Base-by-base conservation (phyloP, 1,140 invertebrate species). In the Orchesella cincta region DNA sequence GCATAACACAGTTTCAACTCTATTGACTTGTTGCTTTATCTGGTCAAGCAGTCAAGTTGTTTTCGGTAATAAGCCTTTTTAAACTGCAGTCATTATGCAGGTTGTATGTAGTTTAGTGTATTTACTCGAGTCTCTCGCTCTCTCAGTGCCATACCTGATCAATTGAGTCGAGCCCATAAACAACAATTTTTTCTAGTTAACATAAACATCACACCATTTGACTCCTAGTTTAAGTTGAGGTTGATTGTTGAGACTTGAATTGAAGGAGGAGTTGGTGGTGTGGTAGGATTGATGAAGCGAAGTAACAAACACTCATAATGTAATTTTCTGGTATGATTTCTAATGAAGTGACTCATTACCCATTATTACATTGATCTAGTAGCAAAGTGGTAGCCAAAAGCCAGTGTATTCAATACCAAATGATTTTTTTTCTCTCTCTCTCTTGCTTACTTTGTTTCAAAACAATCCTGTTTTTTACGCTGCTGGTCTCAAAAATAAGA, bases 301-400 rank as follows among this genome's bases (percentile, higher is more conserved):
- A n/a, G 52, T 57, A 57, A 57, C 5, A 57, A 57, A 57, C 3
- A 26, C 12, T 57, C 14, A 57, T 57, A 57, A 57, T 57, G 52
- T n/a, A 57, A 57, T 57, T 57, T 57, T 26, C 52, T 57, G 8
- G 52, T n/a, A 14, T 57, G 8, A 3, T 57, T 57, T 14, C 23
- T 57, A 57, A 57, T 57, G 52, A 57, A 57, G 12, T 57, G 52
- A 18, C 52, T 57, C 52, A 57, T 57, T 57, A 57, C 52, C 23
- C 52, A 3, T 57, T 23, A 57, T 26, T 57, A 57, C 52, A 57
- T 26, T 57, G 52, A 57, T 57, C 52, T 57, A 57, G 14, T 57
- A 57, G 52, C 52, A 26, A 14, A 57, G 23, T 57, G 23, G 23
- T 57, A 57, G 23, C 12, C 5, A 18, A 46, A 5, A 46, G 39